These are phyloP conservation scores for Troilus luridus DNA, from an alignment of 2,888 invertebrate species.

Conservation along the genomic window DNA sequence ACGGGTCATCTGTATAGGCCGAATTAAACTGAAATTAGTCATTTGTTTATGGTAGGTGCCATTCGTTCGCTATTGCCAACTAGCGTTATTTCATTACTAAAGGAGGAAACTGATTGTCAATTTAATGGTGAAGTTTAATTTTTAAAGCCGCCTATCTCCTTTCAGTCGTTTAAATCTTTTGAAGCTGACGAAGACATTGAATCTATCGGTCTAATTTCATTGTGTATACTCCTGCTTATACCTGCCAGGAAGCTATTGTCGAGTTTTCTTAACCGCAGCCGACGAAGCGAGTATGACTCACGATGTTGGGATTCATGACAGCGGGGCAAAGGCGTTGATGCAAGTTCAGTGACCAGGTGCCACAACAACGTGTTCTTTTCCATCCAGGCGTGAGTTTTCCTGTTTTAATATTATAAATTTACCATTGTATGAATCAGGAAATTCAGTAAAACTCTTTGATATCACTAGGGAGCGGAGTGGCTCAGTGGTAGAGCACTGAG, in stretches of 20 bases:
- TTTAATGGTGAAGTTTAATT: too few relatives aligned
- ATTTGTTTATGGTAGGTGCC: too few relatives aligned
- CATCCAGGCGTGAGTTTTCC: neutral
- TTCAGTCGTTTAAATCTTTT: neutral
- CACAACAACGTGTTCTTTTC: neutral
- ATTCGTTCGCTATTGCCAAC: too few relatives aligned
- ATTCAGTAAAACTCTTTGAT: neutral
- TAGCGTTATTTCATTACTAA: too few relatives aligned
- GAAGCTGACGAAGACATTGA: neutral
- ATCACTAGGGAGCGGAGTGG: too few relatives aligned
- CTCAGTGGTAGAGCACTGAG: too few relatives aligned
- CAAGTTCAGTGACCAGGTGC: conserved; percentile 1
- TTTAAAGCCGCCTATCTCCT: too few relatives aligned
- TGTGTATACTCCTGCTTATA: too few relatives aligned
- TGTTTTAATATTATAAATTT: neutral
- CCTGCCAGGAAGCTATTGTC: neutral
- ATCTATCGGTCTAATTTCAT: neutral
- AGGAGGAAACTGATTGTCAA: too few relatives aligned
- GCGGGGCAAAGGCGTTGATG: neutral
- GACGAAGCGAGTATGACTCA: neutral
- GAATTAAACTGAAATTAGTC: too few relatives aligned
- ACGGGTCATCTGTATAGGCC: too few relatives aligned
- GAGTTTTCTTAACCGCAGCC: neutral
- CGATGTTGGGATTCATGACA: neutral
- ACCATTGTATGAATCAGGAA: neutral